A percentile compares a stretch with the other conserved stretches of the same genome.
These are phyloP conservation scores for Drosophila fulvimacula DNA, from an alignment of 2,888 invertebrate species.

Conservation along the genomic window DNA sequence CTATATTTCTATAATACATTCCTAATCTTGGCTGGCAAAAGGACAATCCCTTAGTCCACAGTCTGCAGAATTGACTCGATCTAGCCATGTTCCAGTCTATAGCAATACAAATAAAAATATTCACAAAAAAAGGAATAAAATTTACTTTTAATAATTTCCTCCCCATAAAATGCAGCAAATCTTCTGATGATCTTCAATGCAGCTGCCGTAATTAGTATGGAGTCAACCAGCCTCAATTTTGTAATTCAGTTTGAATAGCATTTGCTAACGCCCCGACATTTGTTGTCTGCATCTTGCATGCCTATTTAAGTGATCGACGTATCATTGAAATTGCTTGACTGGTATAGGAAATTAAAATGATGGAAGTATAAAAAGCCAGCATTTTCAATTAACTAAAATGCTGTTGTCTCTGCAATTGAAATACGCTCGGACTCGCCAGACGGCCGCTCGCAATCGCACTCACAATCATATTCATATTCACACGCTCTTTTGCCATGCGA, in stretches of 20 bases:
- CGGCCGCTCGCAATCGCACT: slow-evolving; percentile 5
- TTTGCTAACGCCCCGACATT: slow-evolving; percentile 9
- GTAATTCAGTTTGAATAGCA: not conserved
- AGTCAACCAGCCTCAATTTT: not conserved
- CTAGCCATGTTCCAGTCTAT: no score
- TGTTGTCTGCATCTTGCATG: not conserved
- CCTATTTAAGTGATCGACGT: slow-evolving; percentile 32
- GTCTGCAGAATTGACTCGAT: no score
- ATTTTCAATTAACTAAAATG: slow-evolving; percentile 73
- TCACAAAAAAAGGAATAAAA: not conserved
- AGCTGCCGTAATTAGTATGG: not conserved
- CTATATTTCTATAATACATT: no score
- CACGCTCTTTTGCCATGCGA: slow-evolving; percentile 80
- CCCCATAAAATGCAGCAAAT: not conserved
- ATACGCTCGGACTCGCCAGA: slow-evolving; percentile 8
- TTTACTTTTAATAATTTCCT: not conserved
- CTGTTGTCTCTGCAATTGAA: slow-evolving; percentile 68
- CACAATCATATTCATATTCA: slow-evolving; percentile 62
- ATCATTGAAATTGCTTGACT: slow-evolving; percentile 47
- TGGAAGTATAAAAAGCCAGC: slow-evolving; percentile 46
- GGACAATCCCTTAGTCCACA: no score
- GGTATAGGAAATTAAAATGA: slow-evolving; percentile 62
- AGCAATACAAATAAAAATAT: no score
- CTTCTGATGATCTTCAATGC: slow-evolving; percentile 1
- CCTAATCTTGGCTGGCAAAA: no score